Evolutionary conservation across 1,140 invertebrate species (phyloP).

Genomic region (Drosophila ambigua): DNA sequence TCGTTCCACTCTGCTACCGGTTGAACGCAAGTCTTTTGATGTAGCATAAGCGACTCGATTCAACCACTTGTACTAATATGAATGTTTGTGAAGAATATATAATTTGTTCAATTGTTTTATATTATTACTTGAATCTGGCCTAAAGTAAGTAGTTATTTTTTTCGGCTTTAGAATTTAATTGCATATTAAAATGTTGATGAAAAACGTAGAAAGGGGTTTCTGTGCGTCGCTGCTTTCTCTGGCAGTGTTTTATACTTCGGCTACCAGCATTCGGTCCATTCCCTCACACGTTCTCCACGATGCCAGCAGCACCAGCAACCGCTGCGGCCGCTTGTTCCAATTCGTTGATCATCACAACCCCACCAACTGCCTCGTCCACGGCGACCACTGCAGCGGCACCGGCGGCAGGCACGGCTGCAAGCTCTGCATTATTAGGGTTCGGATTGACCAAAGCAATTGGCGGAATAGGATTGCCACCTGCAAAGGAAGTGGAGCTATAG

Average conservation of each 20-base stretch:
- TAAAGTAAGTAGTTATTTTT: slow-evolving; percentile 13
- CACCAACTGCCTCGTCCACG: slow-evolving; percentile 76
- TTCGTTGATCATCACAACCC: slow-evolving; percentile 67
- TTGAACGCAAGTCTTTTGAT: slow-evolving; percentile 69
- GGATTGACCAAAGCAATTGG: slow-evolving; percentile 69
- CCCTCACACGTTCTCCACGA: slow-evolving; percentile 54
- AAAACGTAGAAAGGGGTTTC: slow-evolving; percentile 70
- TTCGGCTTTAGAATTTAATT: slow-evolving; percentile 53
- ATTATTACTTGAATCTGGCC: not conserved
- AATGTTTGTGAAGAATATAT: slow-evolving; percentile 6
- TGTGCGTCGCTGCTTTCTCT: slow-evolving; percentile 56
- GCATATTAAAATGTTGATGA: slow-evolving; percentile 65
- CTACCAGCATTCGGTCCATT: slow-evolving; percentile 2
- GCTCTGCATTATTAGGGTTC: slow-evolving; percentile 57
- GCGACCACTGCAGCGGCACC: slow-evolving; percentile 59
- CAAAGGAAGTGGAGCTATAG: not conserved
- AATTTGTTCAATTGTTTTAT: slow-evolving; percentile 4
- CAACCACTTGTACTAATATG: too few species aligned
- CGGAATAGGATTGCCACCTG: slow-evolving; percentile 85
- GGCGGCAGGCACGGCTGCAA: slow-evolving; percentile 38
- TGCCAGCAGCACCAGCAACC: slow-evolving; percentile 43
- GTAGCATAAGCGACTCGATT: slow-evolving; percentile 32
- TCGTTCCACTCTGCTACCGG: slow-evolving; percentile 66
- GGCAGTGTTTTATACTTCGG: slow-evolving; percentile 55
- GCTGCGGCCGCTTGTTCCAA: slow-evolving; percentile 56